Base-by-base conservation (phyloP, 2,888 invertebrate species). In the Syrphus vitripennis region DNA sequence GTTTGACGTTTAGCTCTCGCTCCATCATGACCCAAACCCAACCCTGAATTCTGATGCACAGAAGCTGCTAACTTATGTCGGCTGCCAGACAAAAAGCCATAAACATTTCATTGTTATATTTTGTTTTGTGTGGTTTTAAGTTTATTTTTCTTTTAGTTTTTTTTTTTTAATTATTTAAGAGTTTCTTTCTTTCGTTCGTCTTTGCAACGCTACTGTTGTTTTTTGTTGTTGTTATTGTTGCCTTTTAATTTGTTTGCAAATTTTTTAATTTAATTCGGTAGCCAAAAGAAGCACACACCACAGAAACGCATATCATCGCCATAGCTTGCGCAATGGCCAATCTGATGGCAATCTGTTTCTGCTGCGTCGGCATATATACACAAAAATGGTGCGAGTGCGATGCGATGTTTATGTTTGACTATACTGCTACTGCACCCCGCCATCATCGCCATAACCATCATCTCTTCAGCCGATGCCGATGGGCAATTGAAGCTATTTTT, bases 11-110 rank as follows among this genome's bases (percentile, higher is more conserved):
- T 67, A 24, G 50, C 67, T 50, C 50, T 16, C 21, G 31, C 50
- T 67, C 45, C 19, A 37, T 34, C n/a, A n/a, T n/a, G n/a, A n/a
- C n/a, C n/a, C n/a, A n/a, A n/a, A 21, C 48, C 34, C 4, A 34
- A 40, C 21, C 53, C 69, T 21, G 57, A 37, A 31, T 16, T 19
- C 29, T 45, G 61, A 24, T 19, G 34, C 40, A 65, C 50, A 76
- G 45, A 34, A 59, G 61, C 63, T 57, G 69, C 75, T 75, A 37
- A 79, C 63, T 83, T 75, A 75, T 72, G 63, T n/a, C 19, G 75
- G 71, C 80, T 72, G 80, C 76, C 84, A 84, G 84, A 84, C 84
- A 81, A 80, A 63, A 84, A 80, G 29, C 61, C 80, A 84, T 84
- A 84, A 84, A 84, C 79, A 84, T 80, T 75, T 84, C 79, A 75